These are phyloP conservation scores for Atlantisia rogersi DNA, from an alignment of 2,113 vertebrate genomes.

Conservation along the genomic window DNA sequence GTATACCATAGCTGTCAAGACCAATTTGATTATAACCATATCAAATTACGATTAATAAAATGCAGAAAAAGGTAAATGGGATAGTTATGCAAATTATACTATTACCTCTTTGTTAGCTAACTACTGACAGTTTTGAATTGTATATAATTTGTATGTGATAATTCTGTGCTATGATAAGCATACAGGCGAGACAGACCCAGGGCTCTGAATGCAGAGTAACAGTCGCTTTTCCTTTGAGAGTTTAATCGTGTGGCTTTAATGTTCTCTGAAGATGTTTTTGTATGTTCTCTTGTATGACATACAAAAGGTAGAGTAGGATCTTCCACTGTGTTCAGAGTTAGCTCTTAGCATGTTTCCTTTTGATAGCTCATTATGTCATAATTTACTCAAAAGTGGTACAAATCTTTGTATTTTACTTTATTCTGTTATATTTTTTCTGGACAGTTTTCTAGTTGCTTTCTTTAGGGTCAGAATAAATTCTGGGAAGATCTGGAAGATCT, in stretches of 20 bases:
- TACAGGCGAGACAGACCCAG: not conserved
- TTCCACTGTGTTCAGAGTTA: not conserved
- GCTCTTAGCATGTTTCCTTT: not conserved
- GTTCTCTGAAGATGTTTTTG: not conserved
- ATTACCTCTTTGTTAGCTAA: not conserved
- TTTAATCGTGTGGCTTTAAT: not conserved
- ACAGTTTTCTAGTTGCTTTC: not conserved
- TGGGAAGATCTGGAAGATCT: not conserved
- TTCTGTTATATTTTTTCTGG: not conserved
- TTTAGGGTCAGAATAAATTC: not conserved
- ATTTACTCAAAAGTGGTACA: not conserved
- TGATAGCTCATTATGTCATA: not conserved
- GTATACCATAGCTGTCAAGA: not conserved
- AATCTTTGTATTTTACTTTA: not conserved
- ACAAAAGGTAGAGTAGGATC: not conserved
- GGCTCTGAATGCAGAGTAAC: not conserved
- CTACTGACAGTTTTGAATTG: not conserved
- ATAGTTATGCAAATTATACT: not conserved
- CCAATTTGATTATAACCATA: not conserved
- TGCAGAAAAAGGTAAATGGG: not conserved
- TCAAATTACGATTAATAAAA: not conserved
- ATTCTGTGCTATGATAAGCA: not conserved
- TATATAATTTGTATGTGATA: not conserved
- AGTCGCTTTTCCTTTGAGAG: not conserved
- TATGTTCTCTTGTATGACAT: not conserved